phyloP scores from a whole-genome alignment of 1,140 invertebrate species.

The Telenomus remus region DNA sequence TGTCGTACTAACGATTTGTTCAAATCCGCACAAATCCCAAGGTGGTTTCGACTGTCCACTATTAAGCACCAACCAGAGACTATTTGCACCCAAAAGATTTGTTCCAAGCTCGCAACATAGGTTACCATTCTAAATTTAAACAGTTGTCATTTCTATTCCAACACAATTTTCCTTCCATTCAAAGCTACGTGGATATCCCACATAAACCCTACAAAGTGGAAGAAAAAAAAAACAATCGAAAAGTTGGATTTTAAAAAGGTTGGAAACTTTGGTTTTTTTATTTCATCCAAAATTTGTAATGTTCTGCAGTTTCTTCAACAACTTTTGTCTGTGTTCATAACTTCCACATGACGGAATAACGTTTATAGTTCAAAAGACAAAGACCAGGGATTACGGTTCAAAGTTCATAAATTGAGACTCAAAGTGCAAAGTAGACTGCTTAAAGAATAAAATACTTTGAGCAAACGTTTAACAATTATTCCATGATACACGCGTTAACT shows the following conservation, averaged over 20 bases:
- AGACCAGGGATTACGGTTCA: slow-evolving; percentile 23
- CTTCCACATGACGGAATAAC: slow-evolving; percentile 18
- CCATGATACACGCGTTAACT: not conserved
- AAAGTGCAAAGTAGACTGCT: slow-evolving; percentile 18
- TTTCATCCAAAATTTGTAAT: not conserved
- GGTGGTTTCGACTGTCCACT: slow-evolving; percentile 60
- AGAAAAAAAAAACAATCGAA: too few relatives aligned
- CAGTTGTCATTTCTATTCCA: not conserved
- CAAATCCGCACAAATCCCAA: slow-evolving; percentile 68
- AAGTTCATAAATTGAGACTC: slow-evolving; percentile 28
- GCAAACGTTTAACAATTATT: slow-evolving; percentile 21
- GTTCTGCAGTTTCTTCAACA: not conserved
- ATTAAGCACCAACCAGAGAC: slow-evolving; percentile 63
- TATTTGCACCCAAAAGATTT: slow-evolving; percentile 62
- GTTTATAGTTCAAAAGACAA: slow-evolving; percentile 23
- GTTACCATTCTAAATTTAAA: slow-evolving; percentile 13
- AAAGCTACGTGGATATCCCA: too few relatives aligned
- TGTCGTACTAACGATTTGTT: slow-evolving; percentile 64
- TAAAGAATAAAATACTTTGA: slow-evolving; percentile 10
- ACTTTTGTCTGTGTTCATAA: slow-evolving; percentile 5
- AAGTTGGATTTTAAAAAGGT: too few relatives aligned
- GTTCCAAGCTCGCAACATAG: slow-evolving; percentile 25
- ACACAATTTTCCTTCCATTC: not conserved
- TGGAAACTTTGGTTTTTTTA: too few relatives aligned
- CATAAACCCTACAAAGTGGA: too few relatives aligned